phyloP scores from a whole-genome alignment of 2,888 invertebrate genomes.

The Melanostoma mellinum region DNA sequence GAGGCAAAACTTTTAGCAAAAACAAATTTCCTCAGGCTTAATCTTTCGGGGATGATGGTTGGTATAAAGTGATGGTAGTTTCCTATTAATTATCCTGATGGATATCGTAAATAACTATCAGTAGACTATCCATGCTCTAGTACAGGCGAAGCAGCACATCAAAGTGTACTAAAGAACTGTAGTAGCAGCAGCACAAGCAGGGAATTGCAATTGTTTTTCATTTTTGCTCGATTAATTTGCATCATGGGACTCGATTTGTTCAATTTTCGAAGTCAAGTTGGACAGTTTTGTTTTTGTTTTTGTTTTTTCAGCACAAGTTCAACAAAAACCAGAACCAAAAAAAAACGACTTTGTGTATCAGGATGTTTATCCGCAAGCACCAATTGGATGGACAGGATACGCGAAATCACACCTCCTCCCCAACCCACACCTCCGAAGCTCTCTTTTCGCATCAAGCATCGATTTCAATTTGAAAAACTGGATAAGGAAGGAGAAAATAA shows the following conservation, averaged over 20 bases:
- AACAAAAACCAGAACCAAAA: too few species aligned
- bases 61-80: constrained; percentile 28
- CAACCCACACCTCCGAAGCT: not conserved
- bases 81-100: constrained; percentile 69
- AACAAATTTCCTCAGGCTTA: constrained; percentile 48
- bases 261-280: constrained; percentile 1
- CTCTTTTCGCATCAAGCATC: constrained; percentile 42
- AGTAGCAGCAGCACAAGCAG: not conserved
- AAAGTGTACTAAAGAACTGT: constrained; percentile 9
- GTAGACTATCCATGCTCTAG: constrained; percentile 9
- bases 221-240: constrained; percentile 72
- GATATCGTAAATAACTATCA: constrained; percentile 71
- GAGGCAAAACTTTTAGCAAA: constrained; percentile 35
- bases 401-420: constrained; percentile 2
- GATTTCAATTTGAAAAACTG: constrained; percentile 57
- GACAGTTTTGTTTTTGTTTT: constrained; percentile 11
- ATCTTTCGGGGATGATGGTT: constrained; percentile 9
- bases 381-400: constrained; percentile 19
- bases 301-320: not conserved
- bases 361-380: constrained; percentile 41
- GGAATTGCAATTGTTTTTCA: constrained; percentile 64
- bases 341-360: constrained; percentile 16
- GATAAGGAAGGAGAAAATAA: constrained; percentile 29
- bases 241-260: constrained; percentile 57
- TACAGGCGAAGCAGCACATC: not conserved